Percentiles rank a stretch among this genome's conserved stretches.
Conservation (phyloP, 23 tunicate species). For the Oikopleura albicans region DNA sequence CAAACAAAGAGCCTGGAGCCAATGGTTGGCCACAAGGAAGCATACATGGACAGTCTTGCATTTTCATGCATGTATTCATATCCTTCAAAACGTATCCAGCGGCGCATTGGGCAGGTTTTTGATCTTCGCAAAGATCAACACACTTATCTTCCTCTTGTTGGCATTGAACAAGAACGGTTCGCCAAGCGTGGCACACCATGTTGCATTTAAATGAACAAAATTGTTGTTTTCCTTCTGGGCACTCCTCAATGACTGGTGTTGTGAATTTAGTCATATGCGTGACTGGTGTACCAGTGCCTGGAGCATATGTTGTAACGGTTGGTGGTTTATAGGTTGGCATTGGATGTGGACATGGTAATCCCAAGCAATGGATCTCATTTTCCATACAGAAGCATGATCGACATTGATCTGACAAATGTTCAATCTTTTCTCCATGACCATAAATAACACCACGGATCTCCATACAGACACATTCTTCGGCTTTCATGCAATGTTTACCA, state of each 20-base stretch:
- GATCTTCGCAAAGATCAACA: conserved; percentile 88
- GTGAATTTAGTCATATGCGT: not conserved
- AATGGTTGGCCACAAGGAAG: conserved; percentile 67
- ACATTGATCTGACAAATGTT: conserved; percentile 86
- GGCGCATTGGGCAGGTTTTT: conserved; percentile 51
- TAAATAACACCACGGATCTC: conserved; percentile 76
- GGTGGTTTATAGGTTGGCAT: not conserved
- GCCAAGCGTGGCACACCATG: conserved; percentile 71
- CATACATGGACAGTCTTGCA: conserved; percentile 78
- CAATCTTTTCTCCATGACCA: conserved; percentile 82
- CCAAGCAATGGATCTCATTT: conserved; percentile 63
- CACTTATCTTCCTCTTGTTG: conserved; percentile 31
- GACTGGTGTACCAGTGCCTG: not conserved
- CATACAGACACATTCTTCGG: conserved; percentile 65
- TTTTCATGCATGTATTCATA: conserved; percentile 62
- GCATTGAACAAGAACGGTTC: conserved; percentile 59
- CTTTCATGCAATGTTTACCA: conserved; percentile 57
- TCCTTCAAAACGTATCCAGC: conserved; percentile 69
- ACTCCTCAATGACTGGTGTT: not conserved
- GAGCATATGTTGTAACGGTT: not conserved
- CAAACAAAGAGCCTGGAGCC: conserved; percentile 88
- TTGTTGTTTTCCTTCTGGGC: conserved; percentile 16
- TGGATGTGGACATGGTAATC: conserved; percentile 34
- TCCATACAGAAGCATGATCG: conserved; percentile 98
- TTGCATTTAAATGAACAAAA: conserved; percentile 60